Evolutionary conservation across 2,888 invertebrate genomes (phyloP), one percentile per base, ranked within the genome.

Genomic region (Cantharis flavilabris): DNA sequence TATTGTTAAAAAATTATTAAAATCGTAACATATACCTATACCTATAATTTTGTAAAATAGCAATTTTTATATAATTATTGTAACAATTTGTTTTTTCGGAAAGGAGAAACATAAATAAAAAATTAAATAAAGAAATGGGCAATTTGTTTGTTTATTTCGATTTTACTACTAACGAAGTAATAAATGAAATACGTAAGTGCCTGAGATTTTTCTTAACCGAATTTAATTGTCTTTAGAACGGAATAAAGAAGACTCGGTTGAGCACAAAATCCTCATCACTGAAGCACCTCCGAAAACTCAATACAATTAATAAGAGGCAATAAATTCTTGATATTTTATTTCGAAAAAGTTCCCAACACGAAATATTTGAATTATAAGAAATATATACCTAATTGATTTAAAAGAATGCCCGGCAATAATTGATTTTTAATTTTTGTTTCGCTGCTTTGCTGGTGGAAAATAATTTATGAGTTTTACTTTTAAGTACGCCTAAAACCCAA

Each of bases 51-150:
- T 75, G 69, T 77, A 77, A 72, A 33, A 62, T 69, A 73, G 64
- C 70, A 75, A 72, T 70, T 77, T 77, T 75, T 69, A 76, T 78
- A 76, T 78, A 76, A 76, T 76, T 78, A 78, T 71, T 78, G 78
- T 78, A 76, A 75, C 78, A 78, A 78, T 76, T 78, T 78, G 78
- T 71, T 78, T 78, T 76, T 75, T 77, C 76, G 73, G 76, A 78
- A 78, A 78, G 78, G 78, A 78, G 73, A 76, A 78, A 78, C 73
- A 75, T 74, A 72, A 73, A 73, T 13, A 76, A 49, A n/a, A 72
- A 30, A 75, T 75, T 67, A 75, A 75, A 78, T 72, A 75, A 72
- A 70, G 49, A 70, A 69, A 78, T 69, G 65, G 65, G 63, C 65
- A 65, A 63, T 70, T 62, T 33, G 16, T 30, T 74, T 70, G 18